Evolutionary conservation across 2,888 invertebrate genomes (phyloP).

Genomic region (Tipula unca): DNA sequence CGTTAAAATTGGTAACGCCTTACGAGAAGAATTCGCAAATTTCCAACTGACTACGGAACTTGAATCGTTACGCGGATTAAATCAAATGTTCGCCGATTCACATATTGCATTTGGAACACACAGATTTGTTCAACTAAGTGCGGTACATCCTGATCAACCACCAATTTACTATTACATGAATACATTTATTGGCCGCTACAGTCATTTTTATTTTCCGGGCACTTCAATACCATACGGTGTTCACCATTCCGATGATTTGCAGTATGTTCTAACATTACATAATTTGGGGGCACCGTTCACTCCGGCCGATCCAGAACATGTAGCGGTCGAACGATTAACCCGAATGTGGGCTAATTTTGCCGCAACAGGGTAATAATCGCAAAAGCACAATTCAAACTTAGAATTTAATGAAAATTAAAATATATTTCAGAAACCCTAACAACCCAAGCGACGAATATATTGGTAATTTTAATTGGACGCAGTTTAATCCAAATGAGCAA

Average conservation of each 20-base stretch:
- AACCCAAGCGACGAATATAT: constrained; percentile 40
- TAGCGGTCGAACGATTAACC: constrained; percentile 40
- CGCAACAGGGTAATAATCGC: constrained; percentile 32
- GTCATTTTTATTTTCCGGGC: not conserved
- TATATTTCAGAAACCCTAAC: constrained; percentile 27
- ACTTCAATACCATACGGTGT: not conserved
- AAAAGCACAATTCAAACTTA: constrained; percentile 14
- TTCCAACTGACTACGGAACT: not conserved
- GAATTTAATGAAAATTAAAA: not conserved
- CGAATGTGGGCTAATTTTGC: constrained; percentile 43
- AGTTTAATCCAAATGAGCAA: constrained; percentile 23
- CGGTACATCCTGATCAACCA: not conserved
- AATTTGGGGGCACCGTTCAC: not conserved
- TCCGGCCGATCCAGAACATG: constrained; percentile 38
- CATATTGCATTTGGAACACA: not conserved
- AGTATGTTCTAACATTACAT: constrained; percentile 30
- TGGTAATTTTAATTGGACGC: constrained; percentile 36
- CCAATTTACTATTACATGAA: not conserved
- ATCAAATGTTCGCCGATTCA: not conserved
- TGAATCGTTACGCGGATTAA: not conserved
- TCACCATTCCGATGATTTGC: constrained; percentile 28
- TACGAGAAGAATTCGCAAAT: not conserved
- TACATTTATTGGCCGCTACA: not conserved
- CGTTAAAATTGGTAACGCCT: not conserved
- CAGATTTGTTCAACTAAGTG: not conserved